phyloP scores from a whole-genome alignment of 2,113 vertebrate genomes.

The Peromyscus leucopus region DNA sequence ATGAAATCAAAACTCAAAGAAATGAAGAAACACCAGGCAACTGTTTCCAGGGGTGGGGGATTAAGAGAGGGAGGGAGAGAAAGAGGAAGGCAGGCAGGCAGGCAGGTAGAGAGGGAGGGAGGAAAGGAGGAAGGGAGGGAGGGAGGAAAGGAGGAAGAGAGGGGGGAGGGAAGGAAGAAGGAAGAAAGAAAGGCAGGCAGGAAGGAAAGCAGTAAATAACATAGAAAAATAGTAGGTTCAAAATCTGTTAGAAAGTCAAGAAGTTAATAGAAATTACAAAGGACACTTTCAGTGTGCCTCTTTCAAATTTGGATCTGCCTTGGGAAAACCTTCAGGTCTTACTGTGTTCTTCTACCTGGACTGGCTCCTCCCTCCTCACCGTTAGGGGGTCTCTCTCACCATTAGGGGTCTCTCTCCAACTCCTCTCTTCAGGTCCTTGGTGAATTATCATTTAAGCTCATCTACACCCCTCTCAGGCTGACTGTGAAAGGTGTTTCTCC shows the following conservation, averaged over 20 bases:
- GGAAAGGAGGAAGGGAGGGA: not conserved
- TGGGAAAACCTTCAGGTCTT: not conserved
- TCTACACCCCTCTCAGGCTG: not conserved
- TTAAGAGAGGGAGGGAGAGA: not conserved
- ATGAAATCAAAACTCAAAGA: constrained; percentile 42
- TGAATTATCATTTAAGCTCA: not conserved
- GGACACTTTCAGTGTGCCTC: not conserved
- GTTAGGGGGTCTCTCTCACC: not conserved
- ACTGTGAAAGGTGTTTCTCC: not conserved
- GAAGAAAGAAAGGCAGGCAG: not conserved
- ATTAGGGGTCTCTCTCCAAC: not conserved
- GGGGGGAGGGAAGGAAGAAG: not conserved
- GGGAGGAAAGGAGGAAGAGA: not conserved
- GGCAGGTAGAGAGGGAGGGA: no score
- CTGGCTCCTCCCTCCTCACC: not conserved
- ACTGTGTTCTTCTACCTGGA: not conserved
- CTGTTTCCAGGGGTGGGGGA: not conserved
- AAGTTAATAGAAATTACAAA: not conserved
- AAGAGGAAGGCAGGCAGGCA: not conserved
- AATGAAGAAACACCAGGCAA: not conserved
- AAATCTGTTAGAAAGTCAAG: constrained; percentile 36
- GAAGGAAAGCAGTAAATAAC: not conserved
- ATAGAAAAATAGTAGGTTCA: constrained; percentile 35
- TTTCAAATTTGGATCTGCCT: not conserved
- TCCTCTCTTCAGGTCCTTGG: not conserved